Conservation (phyloP, 2,888 invertebrate genomes). For the Stenotaenia linearis region DNA sequence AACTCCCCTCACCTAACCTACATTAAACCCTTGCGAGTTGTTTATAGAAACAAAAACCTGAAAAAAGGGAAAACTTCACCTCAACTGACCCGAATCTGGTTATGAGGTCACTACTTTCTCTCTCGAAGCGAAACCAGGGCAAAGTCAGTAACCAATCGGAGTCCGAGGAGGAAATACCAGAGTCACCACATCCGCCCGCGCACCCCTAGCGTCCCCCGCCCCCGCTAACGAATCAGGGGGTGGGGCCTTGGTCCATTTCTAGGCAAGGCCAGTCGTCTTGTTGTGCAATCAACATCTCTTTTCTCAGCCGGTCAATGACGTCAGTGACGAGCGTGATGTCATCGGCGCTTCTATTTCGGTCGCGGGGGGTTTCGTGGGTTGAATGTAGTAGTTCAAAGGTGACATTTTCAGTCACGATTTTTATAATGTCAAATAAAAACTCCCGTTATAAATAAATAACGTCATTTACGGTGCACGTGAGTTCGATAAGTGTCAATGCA, state of each 20-base stretch:
- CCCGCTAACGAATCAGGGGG: not conserved
- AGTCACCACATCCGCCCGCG: slow-evolving; percentile 19
- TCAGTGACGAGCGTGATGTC: not conserved
- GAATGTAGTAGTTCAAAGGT: not conserved
- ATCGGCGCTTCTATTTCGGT: not conserved
- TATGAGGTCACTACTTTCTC: slow-evolving; percentile 26
- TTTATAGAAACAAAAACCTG: slow-evolving; percentile 3
- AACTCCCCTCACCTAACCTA: not conserved
- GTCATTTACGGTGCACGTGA: not conserved
- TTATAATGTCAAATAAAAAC: not conserved
- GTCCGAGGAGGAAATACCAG: not conserved
- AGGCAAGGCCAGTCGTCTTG: slow-evolving; percentile 17
- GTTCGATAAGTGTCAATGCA: not conserved
- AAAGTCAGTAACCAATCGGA: slow-evolving; percentile 13
- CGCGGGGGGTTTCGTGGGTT: not conserved
- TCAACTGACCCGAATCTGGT: slow-evolving; percentile 10
- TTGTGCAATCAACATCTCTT: slow-evolving; percentile 15
- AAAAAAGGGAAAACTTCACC: slow-evolving; percentile 4
- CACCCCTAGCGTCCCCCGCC: slow-evolving; percentile 15
- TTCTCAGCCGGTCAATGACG: slow-evolving; percentile 17
- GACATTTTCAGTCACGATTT: not conserved
- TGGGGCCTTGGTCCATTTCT: slow-evolving; percentile 23
- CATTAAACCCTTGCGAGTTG: not conserved
- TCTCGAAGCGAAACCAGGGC: slow-evolving; percentile 16
- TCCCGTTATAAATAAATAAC: not conserved